Percentiles rank a stretch among this genome's conserved stretches.
phyloP scores from a whole-genome alignment of 2,888 invertebrate species.

The Chirona hameri region DNA sequence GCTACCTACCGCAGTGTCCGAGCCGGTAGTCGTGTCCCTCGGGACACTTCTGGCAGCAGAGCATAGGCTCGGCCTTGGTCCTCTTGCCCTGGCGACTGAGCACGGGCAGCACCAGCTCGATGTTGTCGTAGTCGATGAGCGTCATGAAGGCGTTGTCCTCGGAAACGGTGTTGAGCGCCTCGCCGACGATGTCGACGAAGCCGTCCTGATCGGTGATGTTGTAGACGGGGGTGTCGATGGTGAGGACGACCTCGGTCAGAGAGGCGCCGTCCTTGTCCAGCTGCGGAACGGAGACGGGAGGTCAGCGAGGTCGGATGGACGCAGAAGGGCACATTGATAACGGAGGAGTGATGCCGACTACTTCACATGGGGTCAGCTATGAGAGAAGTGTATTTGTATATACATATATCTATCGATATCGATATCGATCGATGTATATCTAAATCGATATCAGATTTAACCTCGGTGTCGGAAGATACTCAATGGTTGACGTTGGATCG shows the following conservation, averaged over 20 bases:
- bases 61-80: slow-evolving; percentile 39
- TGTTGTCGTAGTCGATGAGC: slow-evolving; percentile 41
- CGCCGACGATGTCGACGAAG: slow-evolving; percentile 39
- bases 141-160: slow-evolving; percentile 41
- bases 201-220: slow-evolving; percentile 40
- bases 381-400: too few relatives aligned
- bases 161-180: slow-evolving; percentile 39
- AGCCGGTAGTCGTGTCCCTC: slow-evolving; percentile 40
- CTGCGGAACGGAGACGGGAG: slow-evolving; percentile 28
- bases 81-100: slow-evolving; percentile 25
- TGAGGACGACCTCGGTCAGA: slow-evolving; percentile 39
- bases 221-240: slow-evolving; percentile 40
- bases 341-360: too few relatives aligned
- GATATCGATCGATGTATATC: too few relatives aligned
- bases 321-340: too few relatives aligned
- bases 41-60: slow-evolving; percentile 40
- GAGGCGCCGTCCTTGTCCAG: slow-evolving; percentile 37
- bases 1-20: slow-evolving; percentile 40
- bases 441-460: too few relatives aligned
- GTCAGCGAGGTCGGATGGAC: too few relatives aligned
- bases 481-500: too few relatives aligned
- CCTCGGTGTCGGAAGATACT: too few relatives aligned
- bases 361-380: too few relatives aligned
- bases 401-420: too few relatives aligned
- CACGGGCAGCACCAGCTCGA: slow-evolving; percentile 39